Evolutionary conservation across 2,888 invertebrate genomes (phyloP), one percentile per base, ranked within the genome.

Genomic region (Campoplex nolae): DNA sequence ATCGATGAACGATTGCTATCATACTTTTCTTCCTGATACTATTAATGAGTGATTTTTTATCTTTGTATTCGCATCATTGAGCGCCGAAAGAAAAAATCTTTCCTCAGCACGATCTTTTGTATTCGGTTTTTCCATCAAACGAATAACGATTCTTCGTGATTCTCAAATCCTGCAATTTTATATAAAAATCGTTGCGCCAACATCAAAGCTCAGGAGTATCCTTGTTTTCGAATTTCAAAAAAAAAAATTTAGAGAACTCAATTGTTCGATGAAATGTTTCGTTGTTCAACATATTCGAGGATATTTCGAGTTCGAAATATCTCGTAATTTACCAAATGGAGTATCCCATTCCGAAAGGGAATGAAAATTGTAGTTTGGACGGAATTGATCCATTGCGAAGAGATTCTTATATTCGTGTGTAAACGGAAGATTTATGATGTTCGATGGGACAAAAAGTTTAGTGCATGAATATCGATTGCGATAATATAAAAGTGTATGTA

Each of bases 371-470:
- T 65, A 71, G 65, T 32, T 65, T 48, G 32, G 54, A 16, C 13
- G 73, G 13, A 38, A 62, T 18, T 42, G 28, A 42, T 42, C 42
- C 58, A 13, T 42, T 32, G 23, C 23, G 45, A 51, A 62, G 71
- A 84, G 80, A 81, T 85, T 85, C 65, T 81, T 77, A 75, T 75
- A 75, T 75, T 84, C 7, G 45, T 18, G 62, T 67, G 23, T 23
- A 9, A 58, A 73, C 54, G 35, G 48, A 80, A 85, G 81, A 85
- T 85, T 85, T 82, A 85, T 85, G 81, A 82, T 85, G 65, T 32
- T 35, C 48, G 4, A 32, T 45, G 45, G 38, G 54, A n/a, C 58
- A 23, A 71, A 23, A 54, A 81, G 58, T 68, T 75, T 70, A 58
- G 68, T 75, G 58, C 48, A 71, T 71, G 51, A 70, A 76, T 76